A percentile compares a stretch with the other conserved stretches of the same genome.
Evolutionary conservation across 1,140 invertebrate species (phyloP).

Genomic region (silkworm (Bombyx mori)): ASM3026992v2 NC_085117.1:10954501-10955000

Average conservation of each 20-base stretch:
- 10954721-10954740: conserved; percentile 58
- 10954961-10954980: conserved; percentile 70
- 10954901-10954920: no score
- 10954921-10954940: conserved; percentile 40
- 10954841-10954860: neutral
- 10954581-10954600: conserved; percentile 96
- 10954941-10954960: conserved; percentile 72
- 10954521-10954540: neutral
- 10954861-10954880: neutral
- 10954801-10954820: conserved; percentile 5
- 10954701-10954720: conserved; percentile 34
- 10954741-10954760: conserved; percentile 54
- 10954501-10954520: neutral
- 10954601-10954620: conserved; percentile 89
- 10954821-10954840: no score
- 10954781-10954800: conserved; percentile 63
- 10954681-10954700: conserved; percentile 28
- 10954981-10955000: conserved; percentile 73
- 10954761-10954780: conserved; percentile 43
- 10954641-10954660: conserved; percentile 73
- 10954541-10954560: conserved; percentile 5
- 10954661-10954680: conserved; percentile 39
- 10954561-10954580: conserved; percentile 75
- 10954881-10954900: no score
- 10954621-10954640: conserved; percentile 82